A percentile compares a stretch with the other conserved stretches of the same genome.
Conservation (phyloP, 2,888 invertebrate genomes). For the Eristalis intricaria region DNA sequence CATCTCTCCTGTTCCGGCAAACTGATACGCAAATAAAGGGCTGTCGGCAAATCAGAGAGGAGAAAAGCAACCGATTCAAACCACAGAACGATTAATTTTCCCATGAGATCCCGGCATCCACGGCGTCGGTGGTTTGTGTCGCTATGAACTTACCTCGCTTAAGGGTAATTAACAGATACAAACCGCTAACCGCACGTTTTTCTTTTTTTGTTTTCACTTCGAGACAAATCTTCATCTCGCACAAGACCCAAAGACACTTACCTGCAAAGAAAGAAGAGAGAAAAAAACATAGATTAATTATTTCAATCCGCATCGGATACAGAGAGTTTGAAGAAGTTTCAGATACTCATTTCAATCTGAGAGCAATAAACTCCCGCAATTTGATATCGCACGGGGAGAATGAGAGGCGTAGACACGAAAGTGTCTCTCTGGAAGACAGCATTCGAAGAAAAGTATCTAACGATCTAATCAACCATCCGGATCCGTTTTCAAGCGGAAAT, state of each 20-base stretch:
- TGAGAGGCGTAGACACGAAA: neutral
- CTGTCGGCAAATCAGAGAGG: neutral
- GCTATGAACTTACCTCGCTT: conserved; percentile 54
- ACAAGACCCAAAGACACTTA: conserved; percentile 52
- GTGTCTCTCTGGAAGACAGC: neutral
- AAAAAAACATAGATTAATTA: neutral
- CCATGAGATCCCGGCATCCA: conserved; percentile 49
- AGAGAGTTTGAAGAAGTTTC: neutral
- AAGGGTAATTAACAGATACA: conserved; percentile 49
- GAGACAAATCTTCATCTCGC: neutral
- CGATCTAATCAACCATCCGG: conserved; percentile 57
- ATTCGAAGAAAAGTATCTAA: conserved; percentile 24
- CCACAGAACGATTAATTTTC: conserved; percentile 71
- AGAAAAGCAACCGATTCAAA: conserved; percentile 23
- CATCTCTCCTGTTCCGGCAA: conserved; percentile 37
- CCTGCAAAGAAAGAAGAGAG: conserved; percentile 42
- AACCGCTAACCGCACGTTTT: conserved; percentile 45
- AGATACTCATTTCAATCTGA: conserved; percentile 24
- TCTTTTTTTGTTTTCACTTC: neutral
- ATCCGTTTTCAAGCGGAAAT: conserved; percentile 67
- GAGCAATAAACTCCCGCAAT: conserved; percentile 49
- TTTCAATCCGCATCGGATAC: neutral
- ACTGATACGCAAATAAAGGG: conserved; percentile 52
- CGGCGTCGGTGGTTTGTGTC: conserved; percentile 12
- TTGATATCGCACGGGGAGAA: conserved; percentile 20